Evolutionary conservation across 2,113 vertebrate genomes (phyloP), one percentile per base, ranked within the genome.

Genomic region (Eira barbara): DNA sequence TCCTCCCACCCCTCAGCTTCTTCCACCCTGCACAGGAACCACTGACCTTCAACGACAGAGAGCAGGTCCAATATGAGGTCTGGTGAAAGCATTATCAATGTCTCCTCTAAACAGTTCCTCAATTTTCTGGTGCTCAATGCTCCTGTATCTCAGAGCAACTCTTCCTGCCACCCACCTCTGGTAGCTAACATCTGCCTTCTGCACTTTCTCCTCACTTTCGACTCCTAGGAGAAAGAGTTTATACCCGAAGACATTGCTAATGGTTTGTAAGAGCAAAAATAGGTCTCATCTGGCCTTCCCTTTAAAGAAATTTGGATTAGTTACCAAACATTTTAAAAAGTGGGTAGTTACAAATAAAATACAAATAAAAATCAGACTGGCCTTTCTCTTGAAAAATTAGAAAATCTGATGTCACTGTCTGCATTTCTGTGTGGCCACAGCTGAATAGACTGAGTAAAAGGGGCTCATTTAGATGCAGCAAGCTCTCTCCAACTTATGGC

Each of bases 311-410:
- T 49, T 42, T 76, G 20, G 89, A 93, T 86, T 83, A 76, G 25
- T 45, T 29, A 42, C 42, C 71, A 96, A 93, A 93, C 18, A 59
- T 31, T 94, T 79, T 73, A 91, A 55, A 90, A 88, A 76, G 18
- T 17, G 57, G 31, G 20, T 85, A 7, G 85, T 10, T 67, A 84
- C 39, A 93, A 97, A 91, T 59, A 90, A 93, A 78, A 97, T 52
- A 78, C 29, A 92, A 97, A 92, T 59, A 94, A 92, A 96, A 97
- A 92, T 95, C 87, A 96, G 61, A 95, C 71, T 79, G 47, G 45
- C 27, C 67, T 69, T 91, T 79, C 81, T 96, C 42, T 87, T 96
- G 71, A 94, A 90, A 92, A 78, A 88, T 80, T 6, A 94, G 67
- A 80, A 93, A 86, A 47, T 65, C 20, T 91, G 71, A 45, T 52